Conservation (phyloP, 1,140 invertebrate species). For the Drosophila murphyi region DNA sequence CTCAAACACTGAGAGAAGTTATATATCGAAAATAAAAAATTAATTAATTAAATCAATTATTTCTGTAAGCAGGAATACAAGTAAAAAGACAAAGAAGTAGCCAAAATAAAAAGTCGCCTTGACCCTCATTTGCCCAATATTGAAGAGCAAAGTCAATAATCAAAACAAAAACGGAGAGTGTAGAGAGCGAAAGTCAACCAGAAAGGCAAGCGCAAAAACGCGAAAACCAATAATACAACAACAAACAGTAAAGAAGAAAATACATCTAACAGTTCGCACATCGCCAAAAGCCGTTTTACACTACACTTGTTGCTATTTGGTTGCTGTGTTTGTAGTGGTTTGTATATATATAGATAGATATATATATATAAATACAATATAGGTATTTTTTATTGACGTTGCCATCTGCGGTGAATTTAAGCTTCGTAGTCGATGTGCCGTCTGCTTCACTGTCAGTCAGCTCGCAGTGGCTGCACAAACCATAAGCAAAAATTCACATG, state of each 20-base stretch:
- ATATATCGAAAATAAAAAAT: conserved; percentile 4
- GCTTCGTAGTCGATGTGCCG: conserved; percentile 61
- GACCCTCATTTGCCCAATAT: neutral
- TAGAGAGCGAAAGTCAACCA: conserved; percentile 19
- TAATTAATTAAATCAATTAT: conserved; percentile 47
- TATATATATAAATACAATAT: neutral
- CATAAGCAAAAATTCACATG: conserved; percentile 55
- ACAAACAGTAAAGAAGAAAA: neutral
- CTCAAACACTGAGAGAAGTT: conserved; percentile 37
- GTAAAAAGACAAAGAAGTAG: conserved; percentile 16
- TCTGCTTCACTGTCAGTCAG: conserved; percentile 57
- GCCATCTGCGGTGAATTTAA: conserved; percentile 69
- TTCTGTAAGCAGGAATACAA: conserved; percentile 18
- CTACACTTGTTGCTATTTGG: conserved; percentile 31
- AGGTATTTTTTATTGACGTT: conserved; percentile 55
- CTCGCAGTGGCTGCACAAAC: conserved; percentile 38
- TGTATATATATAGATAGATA: neutral
- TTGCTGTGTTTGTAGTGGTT: conserved; percentile 4
- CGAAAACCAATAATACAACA: neutral
- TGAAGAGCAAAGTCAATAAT: conserved; percentile 38
- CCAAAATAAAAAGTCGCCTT: conserved; percentile 15
- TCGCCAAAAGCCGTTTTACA: conserved; percentile 45
- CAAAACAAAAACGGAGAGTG: conserved; percentile 67
- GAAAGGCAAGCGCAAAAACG: conserved; percentile 1
- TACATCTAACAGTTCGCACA: conserved; percentile 9